Conservation (phyloP, 1,140 invertebrate species). For the Drosophila insularis region DNA sequence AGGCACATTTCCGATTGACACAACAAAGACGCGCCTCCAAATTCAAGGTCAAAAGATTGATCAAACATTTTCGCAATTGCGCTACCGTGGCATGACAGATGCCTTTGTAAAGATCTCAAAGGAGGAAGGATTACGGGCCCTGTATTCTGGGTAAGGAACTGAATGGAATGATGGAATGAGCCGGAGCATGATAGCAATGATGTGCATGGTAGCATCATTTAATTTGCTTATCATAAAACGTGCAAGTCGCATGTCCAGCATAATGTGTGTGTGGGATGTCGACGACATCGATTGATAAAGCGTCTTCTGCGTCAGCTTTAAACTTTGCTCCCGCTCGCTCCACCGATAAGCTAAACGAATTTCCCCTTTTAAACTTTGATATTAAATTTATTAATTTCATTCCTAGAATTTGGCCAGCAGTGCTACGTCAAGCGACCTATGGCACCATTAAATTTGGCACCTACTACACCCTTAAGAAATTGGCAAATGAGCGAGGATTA, state of each 20-base stretch:
- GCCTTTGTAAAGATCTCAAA: constrained; percentile 92
- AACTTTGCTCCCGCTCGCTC: constrained; percentile 49
- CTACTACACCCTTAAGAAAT: constrained; percentile 94
- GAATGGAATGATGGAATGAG: neutral
- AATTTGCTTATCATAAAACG: constrained; percentile 52
- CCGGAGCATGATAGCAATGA: constrained; percentile 18
- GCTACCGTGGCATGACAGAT: constrained; percentile 96
- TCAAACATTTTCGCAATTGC: constrained; percentile 88
- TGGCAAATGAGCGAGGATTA: constrained; percentile 84
- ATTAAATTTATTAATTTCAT: constrained; percentile 7
- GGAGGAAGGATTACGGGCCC: constrained; percentile 90
- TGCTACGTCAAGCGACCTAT: constrained; percentile 96
- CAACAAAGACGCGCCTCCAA: constrained; percentile 97
- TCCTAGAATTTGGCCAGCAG: constrained; percentile 93
- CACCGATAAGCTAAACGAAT: constrained; percentile 36
- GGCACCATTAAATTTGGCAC: constrained; percentile 98
- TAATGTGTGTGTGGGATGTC: neutral
- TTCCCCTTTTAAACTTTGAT: constrained; percentile 58
- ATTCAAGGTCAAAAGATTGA: constrained; percentile 96
- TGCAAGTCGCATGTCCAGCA: constrained; percentile 49
- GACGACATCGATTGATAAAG: constrained; percentile 10
- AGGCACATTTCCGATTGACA: constrained; percentile 99
- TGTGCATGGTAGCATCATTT: constrained; percentile 30
- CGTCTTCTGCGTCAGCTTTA: constrained; percentile 9
- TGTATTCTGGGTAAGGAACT: constrained; percentile 91